These are phyloP conservation scores for Bothrops jararaca DNA, from an alignment of 2,113 vertebrate genomes.

Conservation along the genomic window DNA sequence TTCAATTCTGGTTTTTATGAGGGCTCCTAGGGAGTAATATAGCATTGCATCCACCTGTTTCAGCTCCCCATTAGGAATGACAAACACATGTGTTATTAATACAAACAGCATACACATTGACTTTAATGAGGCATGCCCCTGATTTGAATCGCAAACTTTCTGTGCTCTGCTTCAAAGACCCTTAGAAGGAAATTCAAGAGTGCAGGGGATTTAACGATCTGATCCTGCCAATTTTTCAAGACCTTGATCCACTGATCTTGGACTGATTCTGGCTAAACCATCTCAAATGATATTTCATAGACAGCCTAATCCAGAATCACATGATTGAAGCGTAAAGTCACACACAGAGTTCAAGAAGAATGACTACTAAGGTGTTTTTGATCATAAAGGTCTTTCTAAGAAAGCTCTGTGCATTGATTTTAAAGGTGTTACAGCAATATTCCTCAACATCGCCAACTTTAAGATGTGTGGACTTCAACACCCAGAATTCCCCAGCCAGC, in stretches of 20 bases:
- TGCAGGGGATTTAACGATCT: neutral
- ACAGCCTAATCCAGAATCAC: neutral
- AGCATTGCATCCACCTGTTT: slow-evolving; percentile 51
- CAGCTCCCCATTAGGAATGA: slow-evolving; percentile 60
- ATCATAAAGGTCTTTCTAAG: neutral
- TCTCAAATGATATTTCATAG: neutral
- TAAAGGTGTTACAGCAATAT: neutral
- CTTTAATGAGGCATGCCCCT: slow-evolving; percentile 48
- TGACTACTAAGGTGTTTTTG: neutral
- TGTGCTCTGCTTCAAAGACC: slow-evolving; percentile 36
- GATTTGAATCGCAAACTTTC: slow-evolving; percentile 38
- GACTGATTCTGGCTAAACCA: neutral
- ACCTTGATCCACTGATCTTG: neutral
- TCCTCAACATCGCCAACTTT: too few relatives aligned
- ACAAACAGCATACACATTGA: slow-evolving; percentile 39
- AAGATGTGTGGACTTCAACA: too few relatives aligned
- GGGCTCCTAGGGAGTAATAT: slow-evolving; percentile 53
- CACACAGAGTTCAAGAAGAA: neutral
- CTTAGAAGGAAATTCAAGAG: slow-evolving; percentile 19
- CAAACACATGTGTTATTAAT: slow-evolving; percentile 62
- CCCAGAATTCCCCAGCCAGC: too few relatives aligned
- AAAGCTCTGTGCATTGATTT: neutral
- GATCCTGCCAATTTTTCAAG: neutral
- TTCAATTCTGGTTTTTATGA: slow-evolving; percentile 62
- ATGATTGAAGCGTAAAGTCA: neutral